Conservation (phyloP, 2,888 invertebrate species). For the Athalia circularis region DNA sequence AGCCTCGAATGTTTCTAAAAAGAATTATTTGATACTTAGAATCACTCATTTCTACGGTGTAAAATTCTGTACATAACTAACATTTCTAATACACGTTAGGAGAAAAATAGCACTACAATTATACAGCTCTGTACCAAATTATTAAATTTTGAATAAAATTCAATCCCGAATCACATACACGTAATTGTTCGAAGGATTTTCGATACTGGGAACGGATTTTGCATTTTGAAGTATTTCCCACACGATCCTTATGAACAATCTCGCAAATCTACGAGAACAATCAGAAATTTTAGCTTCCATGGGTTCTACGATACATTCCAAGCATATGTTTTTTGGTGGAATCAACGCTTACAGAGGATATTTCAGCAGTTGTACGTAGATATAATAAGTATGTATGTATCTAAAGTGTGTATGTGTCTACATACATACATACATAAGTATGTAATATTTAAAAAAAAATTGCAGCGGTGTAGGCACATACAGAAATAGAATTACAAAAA, state of each 20-base stretch:
- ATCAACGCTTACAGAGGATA: not conserved
- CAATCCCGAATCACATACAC: not conserved
- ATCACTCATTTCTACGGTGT: too few species aligned
- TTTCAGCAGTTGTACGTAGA: not conserved
- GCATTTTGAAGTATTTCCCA: too few species aligned
- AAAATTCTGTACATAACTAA: not conserved
- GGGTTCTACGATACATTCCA: too few species aligned
- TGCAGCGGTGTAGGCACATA: not conserved
- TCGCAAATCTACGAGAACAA: too few species aligned
- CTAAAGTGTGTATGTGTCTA: too few species aligned
- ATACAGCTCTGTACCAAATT: not conserved
- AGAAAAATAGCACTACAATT: too few species aligned
- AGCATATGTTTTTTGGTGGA: not conserved
- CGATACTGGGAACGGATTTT: too few species aligned
- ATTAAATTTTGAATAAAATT: conserved; percentile 22
- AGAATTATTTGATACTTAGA: too few species aligned
- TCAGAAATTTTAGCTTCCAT: too few species aligned
- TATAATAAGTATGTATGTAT: too few species aligned
- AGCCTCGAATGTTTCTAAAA: not conserved
- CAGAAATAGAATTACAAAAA: not conserved
- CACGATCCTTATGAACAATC: too few species aligned
- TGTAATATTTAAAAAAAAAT: not conserved
- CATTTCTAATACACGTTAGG: not conserved
- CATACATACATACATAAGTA: not conserved
- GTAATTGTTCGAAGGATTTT: too few species aligned